Conservation (phyloP, 2,888 invertebrate genomes). For the Laspeyria flexula region DNA sequence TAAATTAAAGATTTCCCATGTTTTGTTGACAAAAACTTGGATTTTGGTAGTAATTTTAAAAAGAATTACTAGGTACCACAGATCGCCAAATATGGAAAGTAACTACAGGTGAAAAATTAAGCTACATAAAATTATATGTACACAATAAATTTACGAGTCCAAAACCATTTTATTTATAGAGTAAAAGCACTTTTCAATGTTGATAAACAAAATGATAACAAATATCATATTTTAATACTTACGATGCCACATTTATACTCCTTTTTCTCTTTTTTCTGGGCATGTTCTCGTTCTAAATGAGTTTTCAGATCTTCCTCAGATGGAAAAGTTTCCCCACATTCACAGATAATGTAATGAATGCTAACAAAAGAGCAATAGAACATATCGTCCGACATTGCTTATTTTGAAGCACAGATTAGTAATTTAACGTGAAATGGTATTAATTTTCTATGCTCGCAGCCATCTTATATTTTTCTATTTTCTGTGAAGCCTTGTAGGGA, state of each 20-base stretch:
- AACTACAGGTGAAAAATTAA: too few species aligned
- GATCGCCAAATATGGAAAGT: too few species aligned
- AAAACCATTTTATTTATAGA: too few species aligned
- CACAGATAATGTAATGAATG: constrained; percentile 75
- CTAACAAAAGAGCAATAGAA: constrained; percentile 71
- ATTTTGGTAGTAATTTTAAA: too few species aligned
- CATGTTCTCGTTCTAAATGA: constrained; percentile 64
- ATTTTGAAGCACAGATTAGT: constrained; percentile 62
- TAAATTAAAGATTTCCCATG: too few species aligned
- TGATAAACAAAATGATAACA: not conserved
- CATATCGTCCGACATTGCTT: constrained; percentile 52
- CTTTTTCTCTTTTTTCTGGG: constrained; percentile 56
- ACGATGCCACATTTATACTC: constrained; percentile 58
- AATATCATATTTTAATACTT: constrained; percentile 21
- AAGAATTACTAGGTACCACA: too few species aligned
- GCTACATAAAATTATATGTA: too few species aligned
- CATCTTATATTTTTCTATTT: constrained; percentile 50
- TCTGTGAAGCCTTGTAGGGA: constrained; percentile 32
- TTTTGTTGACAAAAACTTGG: too few species aligned
- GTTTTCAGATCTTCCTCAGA: constrained; percentile 60
- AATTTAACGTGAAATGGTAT: constrained; percentile 37
- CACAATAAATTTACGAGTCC: too few species aligned
- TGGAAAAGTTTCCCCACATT: constrained; percentile 70
- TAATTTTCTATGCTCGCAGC: constrained; percentile 47
- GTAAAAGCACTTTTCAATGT: too few species aligned